Base-by-base conservation (phyloP, 2,113 vertebrate species). In the Craseonycteris thonglongyai region DNA sequence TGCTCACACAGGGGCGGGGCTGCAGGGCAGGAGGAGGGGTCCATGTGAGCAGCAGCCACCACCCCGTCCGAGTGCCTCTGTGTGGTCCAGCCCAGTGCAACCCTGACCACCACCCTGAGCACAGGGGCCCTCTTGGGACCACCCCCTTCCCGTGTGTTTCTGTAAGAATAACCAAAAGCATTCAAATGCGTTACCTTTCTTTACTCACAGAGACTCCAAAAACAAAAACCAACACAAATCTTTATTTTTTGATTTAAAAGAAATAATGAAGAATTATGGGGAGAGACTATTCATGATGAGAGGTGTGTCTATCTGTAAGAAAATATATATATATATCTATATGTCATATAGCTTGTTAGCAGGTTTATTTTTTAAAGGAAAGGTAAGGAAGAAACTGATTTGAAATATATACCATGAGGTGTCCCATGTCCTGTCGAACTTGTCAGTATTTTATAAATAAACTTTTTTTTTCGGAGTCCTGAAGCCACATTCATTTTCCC, bases 281-380 rank as follows among this genome's bases (percentile, higher is more conserved):
- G 78, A 97, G 92, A 96, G 85, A n/a, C n/a, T 94, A 88, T 85
- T 96, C 93, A 66, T 97, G 84, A 85, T 71, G 95, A 95, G 96
- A 95, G 97, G 97, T 94, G 97, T 94, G 95, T 96, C 93, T 96
- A 22, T 95, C 93, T 96, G 95, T 96, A 94, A 97, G 95, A 94
- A 93, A 88, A 65, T 7, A 90, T 40, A 96, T 88, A 94, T 90
- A 95, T 96, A 96, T 97, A 92, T 96, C n/a, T 97, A 80, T 96
- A 97, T 96, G 97, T 97, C 97, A 85, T 75, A 97, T 97, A 97
- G 97, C 93, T 96, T 91, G 95, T 96, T 97, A 97, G 97, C 97
- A 93, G 94, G 96, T 97, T 98, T 98, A 98, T 98, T 98, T 98
- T 98, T 98, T 96, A 97, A 97, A 98, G 90, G 82, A 96, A 96